These are phyloP conservation scores for Odontamblyopus rebecca DNA, from an alignment of 2,797 vertebrate species.

Conservation along the genomic window DNA sequence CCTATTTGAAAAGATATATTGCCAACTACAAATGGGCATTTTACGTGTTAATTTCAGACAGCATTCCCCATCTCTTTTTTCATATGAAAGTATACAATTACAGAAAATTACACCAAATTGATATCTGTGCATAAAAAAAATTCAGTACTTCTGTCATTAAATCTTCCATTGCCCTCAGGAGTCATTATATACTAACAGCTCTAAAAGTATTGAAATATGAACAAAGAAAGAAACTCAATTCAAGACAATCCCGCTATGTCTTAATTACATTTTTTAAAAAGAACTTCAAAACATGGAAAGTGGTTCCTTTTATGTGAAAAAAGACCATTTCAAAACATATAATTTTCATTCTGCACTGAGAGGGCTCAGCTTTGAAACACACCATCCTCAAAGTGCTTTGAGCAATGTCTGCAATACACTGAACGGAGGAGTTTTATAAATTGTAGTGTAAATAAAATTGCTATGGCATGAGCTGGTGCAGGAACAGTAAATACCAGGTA, in stretches of 20 bases:
- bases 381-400: background rate
- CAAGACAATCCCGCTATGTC: background rate
- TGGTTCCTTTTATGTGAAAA: slow-evolving; percentile 1
- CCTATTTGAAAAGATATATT: slow-evolving; percentile 15
- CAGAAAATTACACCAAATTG: slow-evolving; percentile 77
- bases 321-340: background rate
- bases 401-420: no score
- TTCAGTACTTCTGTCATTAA: slow-evolving; percentile 59
- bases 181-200: slow-evolving; percentile 57
- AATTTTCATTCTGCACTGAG: background rate
- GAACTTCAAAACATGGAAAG: slow-evolving; percentile 6
- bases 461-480: background rate
- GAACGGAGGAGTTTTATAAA: background rate
- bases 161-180: slow-evolving; percentile 60
- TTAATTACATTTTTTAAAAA: slow-evolving; percentile 15
- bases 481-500: background rate
- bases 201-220: slow-evolving; percentile 44
- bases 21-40: slow-evolving; percentile 13
- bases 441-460: background rate
- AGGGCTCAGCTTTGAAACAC: background rate
- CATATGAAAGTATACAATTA: slow-evolving; percentile 69
- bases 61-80: slow-evolving; percentile 49
- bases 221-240: slow-evolving; percentile 27
- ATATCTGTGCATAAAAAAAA: slow-evolving; percentile 64
- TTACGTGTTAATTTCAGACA: slow-evolving; percentile 43